Evolutionary conservation across 2,113 vertebrate genomes (phyloP).

Genomic region (Silurus meridionalis): DNA sequence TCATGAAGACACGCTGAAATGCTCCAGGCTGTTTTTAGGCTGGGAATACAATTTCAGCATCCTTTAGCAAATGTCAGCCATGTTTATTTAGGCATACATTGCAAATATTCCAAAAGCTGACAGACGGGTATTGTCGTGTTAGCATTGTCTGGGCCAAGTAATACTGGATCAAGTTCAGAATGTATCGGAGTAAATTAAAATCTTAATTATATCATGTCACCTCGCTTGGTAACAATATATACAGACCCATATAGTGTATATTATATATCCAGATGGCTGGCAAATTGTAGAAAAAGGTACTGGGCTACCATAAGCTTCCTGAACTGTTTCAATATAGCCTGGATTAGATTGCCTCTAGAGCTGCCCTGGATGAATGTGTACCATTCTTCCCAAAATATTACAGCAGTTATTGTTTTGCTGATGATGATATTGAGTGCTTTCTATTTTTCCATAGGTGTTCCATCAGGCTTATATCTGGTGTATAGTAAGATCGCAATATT

Average conservation of each 20-base stretch:
- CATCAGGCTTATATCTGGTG: not conserved
- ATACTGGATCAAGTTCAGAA: not conserved
- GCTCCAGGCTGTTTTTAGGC: not conserved
- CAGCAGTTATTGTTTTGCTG: not conserved
- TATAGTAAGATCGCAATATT: not conserved
- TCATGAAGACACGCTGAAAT: slow-evolving; percentile 20
- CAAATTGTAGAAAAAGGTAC: not conserved
- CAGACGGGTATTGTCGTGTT: not conserved
- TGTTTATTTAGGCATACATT: not conserved
- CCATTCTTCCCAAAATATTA: not conserved
- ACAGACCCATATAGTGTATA: not conserved
- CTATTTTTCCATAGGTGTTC: not conserved
- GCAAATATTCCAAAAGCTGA: not conserved
- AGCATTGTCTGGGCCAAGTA: not conserved
- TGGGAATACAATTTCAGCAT: not conserved
- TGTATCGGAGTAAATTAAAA: not conserved
- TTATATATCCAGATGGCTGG: not conserved
- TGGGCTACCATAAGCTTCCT: not conserved
- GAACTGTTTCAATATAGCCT: not conserved
- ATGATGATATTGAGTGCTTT: not conserved
- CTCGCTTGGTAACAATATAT: not conserved
- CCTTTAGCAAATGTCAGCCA: not conserved
- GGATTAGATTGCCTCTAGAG: not conserved
- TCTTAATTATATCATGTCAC: not conserved
- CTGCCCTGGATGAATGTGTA: not conserved